Conservation (phyloP, 2,888 invertebrate genomes). For the Malthinus seriepunctatus region DNA sequence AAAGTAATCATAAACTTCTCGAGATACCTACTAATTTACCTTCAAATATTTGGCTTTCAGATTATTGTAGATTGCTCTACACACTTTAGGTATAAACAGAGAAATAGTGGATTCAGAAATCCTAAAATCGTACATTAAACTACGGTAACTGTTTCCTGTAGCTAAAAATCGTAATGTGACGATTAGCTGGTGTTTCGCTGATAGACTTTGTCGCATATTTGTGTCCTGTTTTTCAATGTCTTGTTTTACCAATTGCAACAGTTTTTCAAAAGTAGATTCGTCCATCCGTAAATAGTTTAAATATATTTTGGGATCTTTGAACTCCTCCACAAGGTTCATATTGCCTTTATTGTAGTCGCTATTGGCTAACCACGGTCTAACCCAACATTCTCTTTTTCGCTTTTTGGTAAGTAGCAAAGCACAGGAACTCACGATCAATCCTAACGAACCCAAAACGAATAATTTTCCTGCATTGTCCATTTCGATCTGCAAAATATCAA, state of each 20-base stretch:
- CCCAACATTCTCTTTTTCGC: background rate
- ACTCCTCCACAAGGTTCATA: background rate
- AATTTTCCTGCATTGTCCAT: background rate
- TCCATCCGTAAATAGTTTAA: conserved; percentile 4
- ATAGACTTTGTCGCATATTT: conserved; percentile 4
- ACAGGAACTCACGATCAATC: background rate
- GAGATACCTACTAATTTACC: background rate
- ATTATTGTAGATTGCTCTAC: background rate
- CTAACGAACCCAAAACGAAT: background rate
- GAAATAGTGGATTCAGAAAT: conserved; percentile 7
- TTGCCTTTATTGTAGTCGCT: background rate
- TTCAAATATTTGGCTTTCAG: background rate
- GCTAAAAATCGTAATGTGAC: conserved; percentile 5
- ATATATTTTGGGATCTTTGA: background rate
- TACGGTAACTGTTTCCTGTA: conserved; percentile 1
- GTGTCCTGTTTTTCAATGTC: background rate
- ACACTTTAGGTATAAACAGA: conserved; percentile 1
- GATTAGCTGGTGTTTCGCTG: background rate
- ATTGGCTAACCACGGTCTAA: background rate
- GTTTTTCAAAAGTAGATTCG: background rate
- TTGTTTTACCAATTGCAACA: background rate
- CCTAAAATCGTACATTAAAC: background rate
- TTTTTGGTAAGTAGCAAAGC: background rate
- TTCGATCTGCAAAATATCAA: background rate
- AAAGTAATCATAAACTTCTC: no score